phyloP scores from a whole-genome alignment of 2,888 invertebrate species.

The Hecatera dysodea region DNA sequence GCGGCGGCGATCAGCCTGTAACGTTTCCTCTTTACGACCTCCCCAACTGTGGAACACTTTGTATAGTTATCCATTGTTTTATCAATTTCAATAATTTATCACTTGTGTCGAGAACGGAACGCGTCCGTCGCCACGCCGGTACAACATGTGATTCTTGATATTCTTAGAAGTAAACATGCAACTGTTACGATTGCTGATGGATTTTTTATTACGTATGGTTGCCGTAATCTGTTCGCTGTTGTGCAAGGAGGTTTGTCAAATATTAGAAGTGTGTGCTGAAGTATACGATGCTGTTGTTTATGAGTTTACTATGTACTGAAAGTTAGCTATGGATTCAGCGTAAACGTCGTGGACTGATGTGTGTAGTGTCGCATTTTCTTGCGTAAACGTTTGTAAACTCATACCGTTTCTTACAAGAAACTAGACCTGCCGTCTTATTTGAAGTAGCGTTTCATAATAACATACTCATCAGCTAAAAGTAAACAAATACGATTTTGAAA shows the following conservation, averaged over 20 bases:
- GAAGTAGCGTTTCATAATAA: neutral
- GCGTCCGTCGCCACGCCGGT: conserved; percentile 82
- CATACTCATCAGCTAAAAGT: neutral
- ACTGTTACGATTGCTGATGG: conserved; percentile 61
- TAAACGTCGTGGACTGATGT: conserved; percentile 11
- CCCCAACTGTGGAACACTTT: conserved; percentile 88
- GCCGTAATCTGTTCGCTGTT: conserved; percentile 33
- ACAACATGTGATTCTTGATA: conserved; percentile 80
- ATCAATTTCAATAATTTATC: conserved; percentile 91
- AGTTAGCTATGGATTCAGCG: conserved; percentile 9
- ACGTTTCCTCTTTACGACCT: conserved; percentile 88
- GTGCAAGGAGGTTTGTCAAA: conserved; percentile 47
- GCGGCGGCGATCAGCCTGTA: conserved; percentile 82
- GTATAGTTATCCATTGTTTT: conserved; percentile 88
- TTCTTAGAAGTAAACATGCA: conserved; percentile 76
- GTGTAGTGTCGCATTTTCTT: conserved; percentile 24
- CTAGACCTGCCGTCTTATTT: neutral
- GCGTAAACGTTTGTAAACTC: neutral
- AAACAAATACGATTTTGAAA: neutral
- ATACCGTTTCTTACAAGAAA: neutral
- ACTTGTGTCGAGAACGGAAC: conserved; percentile 82
- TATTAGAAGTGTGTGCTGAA: conserved; percentile 20
- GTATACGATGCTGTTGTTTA: conserved; percentile 38
- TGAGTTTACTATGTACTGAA: conserved; percentile 8
- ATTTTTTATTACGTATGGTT: conserved; percentile 51